phyloP scores from a whole-genome alignment of 2,113 vertebrate genomes.

The Pipa parva region DNA sequence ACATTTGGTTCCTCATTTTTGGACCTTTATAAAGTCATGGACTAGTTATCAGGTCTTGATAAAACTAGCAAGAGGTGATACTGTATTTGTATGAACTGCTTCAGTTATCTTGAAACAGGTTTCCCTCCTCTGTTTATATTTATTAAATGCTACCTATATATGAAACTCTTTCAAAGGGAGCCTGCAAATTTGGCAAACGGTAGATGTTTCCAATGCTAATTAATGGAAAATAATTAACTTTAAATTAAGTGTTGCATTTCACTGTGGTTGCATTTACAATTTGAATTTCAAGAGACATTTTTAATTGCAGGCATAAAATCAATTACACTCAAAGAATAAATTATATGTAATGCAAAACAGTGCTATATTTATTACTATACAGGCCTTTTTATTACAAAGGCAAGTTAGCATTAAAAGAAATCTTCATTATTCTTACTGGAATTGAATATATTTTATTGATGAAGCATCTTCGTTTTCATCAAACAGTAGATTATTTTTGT shows the following conservation, averaged over 20 bases:
- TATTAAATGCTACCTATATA: neutral
- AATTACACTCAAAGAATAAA: conserved; percentile 57
- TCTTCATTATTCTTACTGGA: conserved; percentile 12
- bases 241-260: conserved; percentile 57
- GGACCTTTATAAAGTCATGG: too few relatives aligned
- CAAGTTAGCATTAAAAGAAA: neutral
- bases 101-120: too few relatives aligned
- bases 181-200: conserved; percentile 1
- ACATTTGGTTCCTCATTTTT: too few relatives aligned
- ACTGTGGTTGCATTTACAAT: conserved; percentile 55
- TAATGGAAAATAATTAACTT: conserved; percentile 63
- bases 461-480: conserved; percentile 22
- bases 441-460: conserved; percentile 31
- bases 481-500: neutral
- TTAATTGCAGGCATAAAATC: conserved; percentile 56
- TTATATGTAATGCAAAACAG: conserved; percentile 44
- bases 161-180: neutral
- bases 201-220: conserved; percentile 50
- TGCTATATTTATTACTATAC: conserved; percentile 47
- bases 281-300: conserved; percentile 56
- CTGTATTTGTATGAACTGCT: too few relatives aligned
- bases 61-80: too few relatives aligned
- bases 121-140: too few relatives aligned
- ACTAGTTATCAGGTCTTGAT: too few relatives aligned
- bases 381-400: conserved; percentile 24